Percentiles rank a stretch among this genome's conserved stretches.
Evolutionary conservation across 2,113 vertebrate species (phyloP).

Genomic region (Corydoras sp.): DNA sequence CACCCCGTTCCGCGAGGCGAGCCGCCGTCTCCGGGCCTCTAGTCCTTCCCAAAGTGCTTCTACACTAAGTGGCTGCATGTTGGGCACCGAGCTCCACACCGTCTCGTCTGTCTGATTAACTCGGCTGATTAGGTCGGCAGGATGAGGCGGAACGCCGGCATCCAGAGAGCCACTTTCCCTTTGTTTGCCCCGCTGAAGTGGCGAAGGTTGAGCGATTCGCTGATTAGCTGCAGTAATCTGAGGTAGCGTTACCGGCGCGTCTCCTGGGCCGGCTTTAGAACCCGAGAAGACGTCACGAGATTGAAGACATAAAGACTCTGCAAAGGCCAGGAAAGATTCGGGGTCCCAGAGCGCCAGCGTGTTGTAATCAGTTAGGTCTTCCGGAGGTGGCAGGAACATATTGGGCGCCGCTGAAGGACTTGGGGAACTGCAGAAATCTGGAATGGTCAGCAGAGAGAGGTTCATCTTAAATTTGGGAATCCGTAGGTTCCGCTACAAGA

Average conservation of each 20-base stretch:
- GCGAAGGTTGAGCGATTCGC: constrained; percentile 35
- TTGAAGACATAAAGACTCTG: constrained; percentile 56
- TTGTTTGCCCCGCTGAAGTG: not conserved
- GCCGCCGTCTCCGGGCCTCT: constrained; percentile 61
- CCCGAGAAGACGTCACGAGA: constrained; percentile 42
- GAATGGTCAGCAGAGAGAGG: constrained; percentile 64
- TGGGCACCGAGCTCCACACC: constrained; percentile 42
- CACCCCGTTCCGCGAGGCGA: constrained; percentile 68
- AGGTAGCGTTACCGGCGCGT: constrained; percentile 5
- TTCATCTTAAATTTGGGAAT: constrained; percentile 64
- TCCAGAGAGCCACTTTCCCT: constrained; percentile 52
- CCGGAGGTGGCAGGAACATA: constrained; percentile 53
- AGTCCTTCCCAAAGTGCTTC: constrained; percentile 53
- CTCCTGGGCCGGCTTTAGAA: not conserved
- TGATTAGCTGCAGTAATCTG: constrained; percentile 43
- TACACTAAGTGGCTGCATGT: constrained; percentile 46
- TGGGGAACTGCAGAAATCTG: constrained; percentile 58
- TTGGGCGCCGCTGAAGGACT: constrained; percentile 63
- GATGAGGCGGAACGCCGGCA: too few relatives aligned
- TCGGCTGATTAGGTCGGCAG: constrained; percentile 20
- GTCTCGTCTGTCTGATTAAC: constrained; percentile 44
- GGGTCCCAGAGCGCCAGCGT: constrained; percentile 65
- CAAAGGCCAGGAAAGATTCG: constrained; percentile 60
- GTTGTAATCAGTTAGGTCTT: constrained; percentile 59
- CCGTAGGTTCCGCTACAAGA: too few relatives aligned